Base-by-base conservation (phyloP, 2,113 vertebrate species). In the Oceanites oceanicus region DNA sequence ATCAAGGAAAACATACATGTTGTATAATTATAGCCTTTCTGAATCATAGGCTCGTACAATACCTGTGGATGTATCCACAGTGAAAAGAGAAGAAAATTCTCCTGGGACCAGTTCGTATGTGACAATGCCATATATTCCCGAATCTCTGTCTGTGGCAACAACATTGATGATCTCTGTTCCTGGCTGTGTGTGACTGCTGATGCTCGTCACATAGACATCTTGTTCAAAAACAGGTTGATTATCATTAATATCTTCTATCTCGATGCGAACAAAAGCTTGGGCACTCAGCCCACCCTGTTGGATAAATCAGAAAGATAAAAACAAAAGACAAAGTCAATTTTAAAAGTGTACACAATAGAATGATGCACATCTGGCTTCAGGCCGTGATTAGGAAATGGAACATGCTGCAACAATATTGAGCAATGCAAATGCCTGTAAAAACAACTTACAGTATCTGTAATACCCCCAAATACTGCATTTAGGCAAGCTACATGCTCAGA, bases 191-290 rank as follows among this genome's bases (percentile, higher is more conserved):
- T 98, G 98, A 92, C 97, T 97, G 92, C 99, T 99, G 94, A 99
- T 97, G 97, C 98, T 99, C 2, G 98, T 97, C 82, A 97, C 70
- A n/a, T 99, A 99, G 30, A 83, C 59, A 3, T 96, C 95, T 8
- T 99, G 98, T 49, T 98, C 98, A 96, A 99, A 99, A 87, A 99
- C 96, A 1, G 99, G 99, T 42, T 95, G 94, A 49, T 99, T 99
- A 67, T 99, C 99, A 8, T 99, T 99, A 82, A 99, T 90, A 70
- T 99, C 99, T 79, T 99, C 98, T 75, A 99, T 97, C 59, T 99
- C 98, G 0, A 99, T 98, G 65, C 98, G 99, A 78, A 99, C 98
- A 84, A 99, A 99, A 59, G 99, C 98, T 67, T 99, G 99, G 58
- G 99, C 98, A 29, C 98, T 99, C 63, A 99, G 97, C 14, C 99